Base-by-base conservation (phyloP, 2,888 invertebrate species). In the Gastrophysa polygoni region DNA sequence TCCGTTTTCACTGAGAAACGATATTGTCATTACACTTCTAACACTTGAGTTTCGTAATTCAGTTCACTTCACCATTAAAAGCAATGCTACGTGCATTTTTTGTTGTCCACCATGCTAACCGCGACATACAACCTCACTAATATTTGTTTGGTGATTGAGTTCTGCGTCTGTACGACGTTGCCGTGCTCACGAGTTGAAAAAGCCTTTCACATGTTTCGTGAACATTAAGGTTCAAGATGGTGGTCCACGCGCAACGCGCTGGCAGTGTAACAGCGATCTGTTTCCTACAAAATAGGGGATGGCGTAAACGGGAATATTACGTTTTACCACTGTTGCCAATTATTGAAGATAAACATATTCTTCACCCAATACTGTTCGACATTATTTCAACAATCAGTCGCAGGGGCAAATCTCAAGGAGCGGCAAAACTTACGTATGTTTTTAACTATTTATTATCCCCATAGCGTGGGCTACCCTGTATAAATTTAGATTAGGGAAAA, bases 81-180 rank as follows among this genome's bases (percentile, higher is more conserved):
- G 69, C 68, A 66, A 67, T 69, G 68, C 68, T 63, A 66, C 55
- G 64, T 63, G 68, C n/a, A 62, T 64, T 64, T 38, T 67, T 71
- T 68, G n/a, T n/a, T n/a, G 67, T 70, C 70, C 72, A 74, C 71
- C 73, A 72, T 73, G 72, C 74, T 70, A 71, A 70, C 68, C 69
- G 68, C 71, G 69, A 73, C 70, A 73, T 68, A 72, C 67, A 71
- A 72, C 71, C 71, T 74, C 68, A 69, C 72, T 68, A 71, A 70
- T 72, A 71, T 72, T n/a, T 73, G 73, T 75, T 73, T 75, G 73
- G 70, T 72, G 71, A 71, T 72, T 68, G 69, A 72, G 70, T 68
- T 62, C 69, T 67, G 66, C 59, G 54, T 65, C 63, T 7, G 24
- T 66, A 56, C 70, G 62, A 50, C 59, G 72, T 72, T 72, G 72